These are phyloP conservation scores for Ranitomeya imitator DNA, from an alignment of 2,113 vertebrate genomes.

Conservation along the genomic window DNA sequence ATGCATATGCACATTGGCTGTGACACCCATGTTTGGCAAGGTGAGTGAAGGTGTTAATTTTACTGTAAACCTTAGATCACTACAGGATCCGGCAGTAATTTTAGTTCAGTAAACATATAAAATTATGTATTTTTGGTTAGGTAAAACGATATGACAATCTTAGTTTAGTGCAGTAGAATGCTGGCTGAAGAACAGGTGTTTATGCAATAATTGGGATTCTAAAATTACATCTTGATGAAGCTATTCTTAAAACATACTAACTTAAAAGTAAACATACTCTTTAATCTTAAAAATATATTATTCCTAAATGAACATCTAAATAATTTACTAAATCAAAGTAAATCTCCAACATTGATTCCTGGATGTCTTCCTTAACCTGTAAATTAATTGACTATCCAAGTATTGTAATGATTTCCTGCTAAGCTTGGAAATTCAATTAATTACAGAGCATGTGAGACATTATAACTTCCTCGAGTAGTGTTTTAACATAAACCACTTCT, in stretches of 20 bases:
- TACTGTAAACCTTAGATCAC: no score
- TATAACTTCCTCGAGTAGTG: conserved; percentile 3
- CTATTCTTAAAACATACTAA: neutral
- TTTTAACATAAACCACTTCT: conserved; percentile 17
- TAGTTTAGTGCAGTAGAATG: no score
- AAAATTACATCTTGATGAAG: neutral
- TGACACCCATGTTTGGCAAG: no score
- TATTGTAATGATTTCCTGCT: conserved; percentile 42
- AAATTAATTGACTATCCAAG: conserved; percentile 26
- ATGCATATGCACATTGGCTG: no score
- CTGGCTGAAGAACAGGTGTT: neutral
- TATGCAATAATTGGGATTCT: neutral
- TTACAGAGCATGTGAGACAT: conserved; percentile 30
- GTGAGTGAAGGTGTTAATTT: no score
- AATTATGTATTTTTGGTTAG: no score
- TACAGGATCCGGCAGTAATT: no score
- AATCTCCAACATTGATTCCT: neutral
- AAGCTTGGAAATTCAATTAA: conserved; percentile 30
- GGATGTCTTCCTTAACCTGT: conserved; percentile 14
- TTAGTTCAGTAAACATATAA: no score
- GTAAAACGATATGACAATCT: no score
- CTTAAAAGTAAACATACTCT: neutral
- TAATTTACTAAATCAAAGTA: neutral
- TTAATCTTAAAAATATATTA: neutral
- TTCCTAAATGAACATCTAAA: neutral